Conservation (phyloP, 2,888 invertebrate genomes). For the Pristionchus mayeri region DNA sequence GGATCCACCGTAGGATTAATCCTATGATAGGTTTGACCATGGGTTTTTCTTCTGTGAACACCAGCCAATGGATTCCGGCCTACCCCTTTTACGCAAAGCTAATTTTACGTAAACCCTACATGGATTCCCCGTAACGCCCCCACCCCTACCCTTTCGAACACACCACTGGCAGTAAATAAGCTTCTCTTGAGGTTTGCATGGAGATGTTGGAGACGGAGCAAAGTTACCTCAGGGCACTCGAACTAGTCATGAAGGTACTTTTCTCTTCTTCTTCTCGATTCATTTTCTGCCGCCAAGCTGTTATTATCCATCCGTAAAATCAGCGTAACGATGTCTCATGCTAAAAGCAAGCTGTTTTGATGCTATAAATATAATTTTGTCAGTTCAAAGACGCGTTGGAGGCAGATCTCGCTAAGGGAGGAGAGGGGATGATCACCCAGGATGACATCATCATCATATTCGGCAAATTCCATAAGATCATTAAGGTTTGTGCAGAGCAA, state of each 20-base stretch:
- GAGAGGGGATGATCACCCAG: constrained; percentile 31
- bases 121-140: too few relatives aligned
- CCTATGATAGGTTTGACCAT: too few relatives aligned
- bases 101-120: too few relatives aligned
- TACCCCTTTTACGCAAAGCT: too few relatives aligned
- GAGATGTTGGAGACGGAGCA: constrained; percentile 96
- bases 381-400: constrained; percentile 94
- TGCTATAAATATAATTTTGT: neutral
- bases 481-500: neutral
- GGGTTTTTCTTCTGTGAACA: too few relatives aligned
- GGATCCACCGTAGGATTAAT: too few relatives aligned
- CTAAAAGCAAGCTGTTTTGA: neutral
- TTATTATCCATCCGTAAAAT: neutral
- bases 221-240: constrained; percentile 95
- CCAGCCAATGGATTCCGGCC: too few relatives aligned
- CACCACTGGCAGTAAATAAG: too few relatives aligned
- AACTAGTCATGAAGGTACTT: constrained; percentile 92
- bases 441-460: constrained; percentile 34
- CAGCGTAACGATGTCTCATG: neutral
- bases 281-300: too few relatives aligned
- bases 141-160: too few relatives aligned
- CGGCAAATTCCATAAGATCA: constrained; percentile 31
- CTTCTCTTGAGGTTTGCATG: constrained; percentile 83
- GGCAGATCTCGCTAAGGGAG: constrained; percentile 73
- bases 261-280: too few relatives aligned